These are phyloP conservation scores for Silurus meridionalis DNA, from an alignment of 2,113 vertebrate genomes.

Conservation along the genomic window DNA sequence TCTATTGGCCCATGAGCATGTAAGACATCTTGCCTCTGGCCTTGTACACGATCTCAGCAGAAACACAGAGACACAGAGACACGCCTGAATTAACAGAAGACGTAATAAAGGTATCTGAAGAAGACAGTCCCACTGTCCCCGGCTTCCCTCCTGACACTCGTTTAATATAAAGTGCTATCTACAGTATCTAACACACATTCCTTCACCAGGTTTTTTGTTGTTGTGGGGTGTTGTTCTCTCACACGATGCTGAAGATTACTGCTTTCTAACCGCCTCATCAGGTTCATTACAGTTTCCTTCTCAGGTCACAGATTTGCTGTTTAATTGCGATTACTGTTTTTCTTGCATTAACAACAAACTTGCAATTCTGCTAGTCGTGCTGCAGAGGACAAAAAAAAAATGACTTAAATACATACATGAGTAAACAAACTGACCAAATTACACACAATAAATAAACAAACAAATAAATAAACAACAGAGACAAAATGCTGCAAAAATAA, in stretches of 20 bases:
- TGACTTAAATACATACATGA: too few species aligned
- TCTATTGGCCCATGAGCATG: conserved; percentile 22
- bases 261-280: conserved; percentile 65
- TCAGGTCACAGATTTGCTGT: conserved; percentile 56
- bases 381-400: too few species aligned
- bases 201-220: not conserved
- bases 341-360: conserved; percentile 4
- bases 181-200: not conserved
- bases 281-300: conserved; percentile 65
- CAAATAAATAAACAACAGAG: too few species aligned
- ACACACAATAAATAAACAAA: too few species aligned
- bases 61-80: not conserved
- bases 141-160: not conserved
- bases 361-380: too few species aligned
- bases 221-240: not conserved
- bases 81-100: not conserved
- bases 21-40: conserved; percentile 30
- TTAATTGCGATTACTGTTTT: conserved; percentile 65
- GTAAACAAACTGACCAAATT: too few species aligned
- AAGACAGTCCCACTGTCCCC: not conserved
- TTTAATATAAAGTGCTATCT: too few species aligned
- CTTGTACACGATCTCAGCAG: not conserved
- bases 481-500: too few species aligned
- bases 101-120: not conserved
- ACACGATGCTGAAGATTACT: conserved; percentile 52